A percentile compares a stretch with the other conserved stretches of the same genome.
phyloP scores from a whole-genome alignment of 2,888 invertebrate genomes.

The Trichacis sp. region DNA sequence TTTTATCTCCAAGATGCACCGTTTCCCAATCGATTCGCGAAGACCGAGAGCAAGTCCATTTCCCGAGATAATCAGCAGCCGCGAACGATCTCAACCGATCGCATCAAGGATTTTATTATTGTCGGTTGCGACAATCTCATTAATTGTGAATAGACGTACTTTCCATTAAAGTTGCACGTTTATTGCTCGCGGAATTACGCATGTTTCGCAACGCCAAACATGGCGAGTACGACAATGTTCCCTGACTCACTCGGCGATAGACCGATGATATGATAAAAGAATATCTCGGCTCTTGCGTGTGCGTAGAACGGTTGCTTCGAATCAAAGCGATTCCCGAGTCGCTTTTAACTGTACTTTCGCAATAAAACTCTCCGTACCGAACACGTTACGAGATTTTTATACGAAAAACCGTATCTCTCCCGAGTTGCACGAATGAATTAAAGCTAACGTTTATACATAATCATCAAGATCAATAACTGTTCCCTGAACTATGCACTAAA shows the following conservation, averaged over 20 bases:
- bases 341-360: not conserved
- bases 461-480: not conserved
- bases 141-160: not conserved
- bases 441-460: not conserved
- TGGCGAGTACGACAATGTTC: slow-evolving; percentile 1
- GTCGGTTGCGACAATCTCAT: slow-evolving; percentile 1
- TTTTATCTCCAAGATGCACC: no score
- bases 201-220: not conserved
- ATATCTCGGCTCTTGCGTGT: not conserved
- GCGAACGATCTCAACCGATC: not conserved
- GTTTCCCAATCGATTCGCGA: no score
- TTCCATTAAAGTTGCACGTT: slow-evolving; percentile 1
- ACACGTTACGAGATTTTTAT: not conserved
- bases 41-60: not conserved
- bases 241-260: not conserved
- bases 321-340: not conserved
- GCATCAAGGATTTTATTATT: not conserved
- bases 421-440: not conserved
- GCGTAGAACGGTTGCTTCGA: not conserved
- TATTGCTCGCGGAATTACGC: slow-evolving; percentile 3
- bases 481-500: not conserved
- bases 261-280: not conserved
- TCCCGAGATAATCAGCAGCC: not conserved
- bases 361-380: not conserved
- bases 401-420: not conserved